phyloP scores from a whole-genome alignment of 2,888 invertebrate genomes.

The Hypselothyrea guttata region DNA sequence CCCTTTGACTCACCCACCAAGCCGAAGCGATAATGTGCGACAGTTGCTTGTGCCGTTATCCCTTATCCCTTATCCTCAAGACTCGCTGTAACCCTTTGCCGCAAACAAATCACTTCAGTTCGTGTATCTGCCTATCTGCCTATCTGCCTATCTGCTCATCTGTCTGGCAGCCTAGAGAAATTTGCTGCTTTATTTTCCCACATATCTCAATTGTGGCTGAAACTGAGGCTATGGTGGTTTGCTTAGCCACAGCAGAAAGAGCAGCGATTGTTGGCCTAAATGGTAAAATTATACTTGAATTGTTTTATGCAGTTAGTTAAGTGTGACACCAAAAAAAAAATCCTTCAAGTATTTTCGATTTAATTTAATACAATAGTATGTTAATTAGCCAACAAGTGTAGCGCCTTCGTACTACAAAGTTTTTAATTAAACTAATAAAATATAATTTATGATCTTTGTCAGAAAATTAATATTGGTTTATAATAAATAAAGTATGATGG shows the following conservation, averaged over 20 bases:
- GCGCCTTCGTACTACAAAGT: too few species aligned
- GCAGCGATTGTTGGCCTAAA: not conserved
- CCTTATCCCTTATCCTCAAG: conserved; percentile 11
- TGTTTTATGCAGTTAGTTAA: too few species aligned
- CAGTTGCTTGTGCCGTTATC: conserved; percentile 44
- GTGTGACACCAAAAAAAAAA: too few species aligned
- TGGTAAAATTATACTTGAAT: not conserved
- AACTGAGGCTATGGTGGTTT: conserved; percentile 19
- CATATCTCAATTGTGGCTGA: conserved; percentile 51
- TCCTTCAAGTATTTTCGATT: too few species aligned
- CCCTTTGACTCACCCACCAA: conserved; percentile 35
- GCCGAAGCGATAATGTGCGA: conserved; percentile 58
- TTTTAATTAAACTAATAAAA: too few species aligned
- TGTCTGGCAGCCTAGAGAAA: conserved; percentile 12
- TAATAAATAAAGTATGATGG: too few species aligned
- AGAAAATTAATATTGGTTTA: too few species aligned
- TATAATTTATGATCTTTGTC: too few species aligned
- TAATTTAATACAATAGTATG: too few species aligned
- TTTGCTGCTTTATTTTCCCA: conserved; percentile 32
- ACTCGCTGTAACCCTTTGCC: conserved; percentile 26
- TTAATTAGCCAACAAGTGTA: too few species aligned
- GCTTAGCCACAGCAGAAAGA: conserved; percentile 11
- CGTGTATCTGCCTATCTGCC: conserved; percentile 4
- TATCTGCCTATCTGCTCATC: too few species aligned
- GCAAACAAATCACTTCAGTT: conserved; percentile 23